Conservation (phyloP, 2,888 invertebrate species). For the Hydraecia micacea region DNA sequence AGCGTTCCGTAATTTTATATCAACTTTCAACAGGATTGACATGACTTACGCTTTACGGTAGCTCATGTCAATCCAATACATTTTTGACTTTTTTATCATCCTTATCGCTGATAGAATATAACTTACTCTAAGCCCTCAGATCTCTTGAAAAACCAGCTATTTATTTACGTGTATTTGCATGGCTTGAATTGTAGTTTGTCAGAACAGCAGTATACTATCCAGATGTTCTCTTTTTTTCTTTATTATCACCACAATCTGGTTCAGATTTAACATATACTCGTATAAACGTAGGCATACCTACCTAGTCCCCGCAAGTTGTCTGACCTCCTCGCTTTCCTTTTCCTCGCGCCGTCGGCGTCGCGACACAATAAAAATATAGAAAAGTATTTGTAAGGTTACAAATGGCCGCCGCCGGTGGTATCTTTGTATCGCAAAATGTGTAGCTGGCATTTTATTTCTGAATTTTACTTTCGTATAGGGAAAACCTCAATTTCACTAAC, state of each 20-base stretch:
- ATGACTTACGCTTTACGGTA: background rate
- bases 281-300: background rate
- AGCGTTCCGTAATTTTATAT: background rate
- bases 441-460: conserved; percentile 2
- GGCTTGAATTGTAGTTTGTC: background rate
- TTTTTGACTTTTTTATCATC: too few species aligned
- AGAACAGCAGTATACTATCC: background rate
- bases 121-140: background rate
- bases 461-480: background rate
- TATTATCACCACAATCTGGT: background rate
- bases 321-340: conserved; percentile 39
- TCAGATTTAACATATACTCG: background rate
- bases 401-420: conserved; percentile 23
- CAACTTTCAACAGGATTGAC: background rate
- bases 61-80: background rate
- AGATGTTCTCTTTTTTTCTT: background rate
- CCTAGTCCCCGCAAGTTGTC: conserved; percentile 12
- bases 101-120: background rate
- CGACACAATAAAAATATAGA: conserved; percentile 40
- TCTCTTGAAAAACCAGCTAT: too few species aligned
- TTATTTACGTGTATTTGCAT: background rate
- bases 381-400: conserved; percentile 33
- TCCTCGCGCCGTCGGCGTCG: conserved; percentile 22
- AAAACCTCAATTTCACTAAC: background rate
- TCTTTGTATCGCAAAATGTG: conserved; percentile 8